phyloP scores from a whole-genome alignment of 2,888 invertebrate species.

The Prenolepis imparis region DNA sequence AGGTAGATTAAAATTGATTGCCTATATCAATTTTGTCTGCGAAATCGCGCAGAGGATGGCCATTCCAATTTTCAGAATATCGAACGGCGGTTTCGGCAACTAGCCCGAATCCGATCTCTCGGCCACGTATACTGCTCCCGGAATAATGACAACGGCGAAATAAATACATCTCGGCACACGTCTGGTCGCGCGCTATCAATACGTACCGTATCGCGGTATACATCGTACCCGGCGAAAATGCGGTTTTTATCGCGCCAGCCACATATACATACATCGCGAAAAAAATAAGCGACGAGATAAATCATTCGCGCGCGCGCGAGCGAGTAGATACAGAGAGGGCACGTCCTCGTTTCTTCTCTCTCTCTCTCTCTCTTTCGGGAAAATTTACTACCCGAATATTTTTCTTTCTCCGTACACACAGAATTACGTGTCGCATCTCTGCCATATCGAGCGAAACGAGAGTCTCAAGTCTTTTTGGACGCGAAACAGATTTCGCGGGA shows the following conservation, averaged over 20 bases:
- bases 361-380: background rate
- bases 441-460: constrained; percentile 37
- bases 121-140: background rate
- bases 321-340: constrained; percentile 60
- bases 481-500: constrained; percentile 9
- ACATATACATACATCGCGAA: background rate
- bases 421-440: constrained; percentile 39
- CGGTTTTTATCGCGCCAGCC: constrained; percentile 37
- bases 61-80: constrained; percentile 36
- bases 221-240: constrained; percentile 37
- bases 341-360: constrained; percentile 55
- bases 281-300: constrained; percentile 61
- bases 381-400: constrained; percentile 71
- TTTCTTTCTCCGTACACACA: constrained; percentile 18
- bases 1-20: too few species aligned
- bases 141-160: constrained; percentile 39
- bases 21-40: constrained; percentile 28
- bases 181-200: constrained; percentile 43
- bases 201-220: background rate
- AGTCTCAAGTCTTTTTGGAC: background rate
- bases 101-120: constrained; percentile 1
- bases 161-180: constrained; percentile 51
- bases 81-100: constrained; percentile 41
- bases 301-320: constrained; percentile 51
- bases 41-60: constrained; percentile 1